phyloP scores from a whole-genome alignment of 2,113 vertebrate species.

The Xiphophorus hellerii region DNA sequence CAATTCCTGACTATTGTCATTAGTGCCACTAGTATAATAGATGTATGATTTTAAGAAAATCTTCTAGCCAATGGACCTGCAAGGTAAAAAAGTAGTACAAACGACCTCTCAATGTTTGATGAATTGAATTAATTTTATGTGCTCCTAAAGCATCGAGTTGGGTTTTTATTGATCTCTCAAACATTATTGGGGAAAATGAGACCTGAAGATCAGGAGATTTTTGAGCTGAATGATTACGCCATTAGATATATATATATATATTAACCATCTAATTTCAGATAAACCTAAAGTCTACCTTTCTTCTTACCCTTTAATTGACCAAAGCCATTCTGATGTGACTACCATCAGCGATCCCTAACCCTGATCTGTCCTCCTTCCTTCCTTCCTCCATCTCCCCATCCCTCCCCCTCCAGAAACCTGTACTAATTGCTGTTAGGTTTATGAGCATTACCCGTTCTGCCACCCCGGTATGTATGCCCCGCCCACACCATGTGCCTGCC shows the following conservation, averaged over 20 bases:
- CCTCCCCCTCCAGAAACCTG: conserved; percentile 91
- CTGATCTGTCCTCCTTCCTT: conserved; percentile 52
- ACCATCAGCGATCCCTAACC: conserved; percentile 32
- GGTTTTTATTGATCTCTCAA: neutral
- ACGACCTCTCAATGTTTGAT: neutral
- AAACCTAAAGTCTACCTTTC: neutral
- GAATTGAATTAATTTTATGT: neutral
- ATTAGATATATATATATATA: too few relatives aligned
- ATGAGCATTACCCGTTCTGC: conserved; percentile 95
- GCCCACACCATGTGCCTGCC: conserved; percentile 44
- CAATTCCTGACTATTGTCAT: too few relatives aligned
- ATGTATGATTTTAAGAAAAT: too few relatives aligned
- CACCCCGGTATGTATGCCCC: conserved; percentile 81
- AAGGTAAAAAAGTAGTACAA: neutral
- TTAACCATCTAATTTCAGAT: neutral
- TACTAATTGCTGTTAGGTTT: conserved; percentile 99
- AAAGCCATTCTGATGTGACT: conserved; percentile 2
- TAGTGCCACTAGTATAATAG: too few relatives aligned
- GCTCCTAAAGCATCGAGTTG: too few relatives aligned
- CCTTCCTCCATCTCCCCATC: conserved; percentile 25
- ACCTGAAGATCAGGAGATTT: too few relatives aligned
- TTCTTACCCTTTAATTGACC: neutral
- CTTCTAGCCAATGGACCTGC: too few relatives aligned
- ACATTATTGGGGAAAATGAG: too few relatives aligned
- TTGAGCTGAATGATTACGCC: too few relatives aligned